Evolutionary conservation across 2,888 invertebrate genomes (phyloP).

Genomic region (Lacanobia oleracea): DNA sequence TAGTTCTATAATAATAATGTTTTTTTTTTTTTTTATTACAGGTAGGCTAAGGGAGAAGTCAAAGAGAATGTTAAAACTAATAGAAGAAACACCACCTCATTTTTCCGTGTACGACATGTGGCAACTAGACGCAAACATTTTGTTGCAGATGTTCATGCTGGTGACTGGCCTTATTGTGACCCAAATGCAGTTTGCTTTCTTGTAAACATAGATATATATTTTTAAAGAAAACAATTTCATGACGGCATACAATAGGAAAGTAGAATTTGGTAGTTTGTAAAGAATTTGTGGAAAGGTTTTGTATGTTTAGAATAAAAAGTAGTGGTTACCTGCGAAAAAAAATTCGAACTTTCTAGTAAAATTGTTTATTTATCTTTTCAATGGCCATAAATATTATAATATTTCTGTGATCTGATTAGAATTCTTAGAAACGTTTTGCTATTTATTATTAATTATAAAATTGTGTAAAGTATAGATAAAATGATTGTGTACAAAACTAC

Average conservation of each 20-base stretch:
- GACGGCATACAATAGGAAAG: not conserved
- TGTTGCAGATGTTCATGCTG: slow-evolving; percentile 68
- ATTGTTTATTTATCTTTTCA: slow-evolving; percentile 37
- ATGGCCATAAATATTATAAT: slow-evolving; percentile 1
- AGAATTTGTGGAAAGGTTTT: too few species aligned
- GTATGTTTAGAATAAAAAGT: not conserved
- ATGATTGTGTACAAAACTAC: slow-evolving; percentile 39
- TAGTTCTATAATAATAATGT: not conserved
- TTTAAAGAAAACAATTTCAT: too few species aligned
- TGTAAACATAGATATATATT: slow-evolving; percentile 50
- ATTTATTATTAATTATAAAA: slow-evolving; percentile 8
- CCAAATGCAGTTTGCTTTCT: slow-evolving; percentile 71
- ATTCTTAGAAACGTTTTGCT: slow-evolving; percentile 10
- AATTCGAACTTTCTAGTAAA: not conserved
- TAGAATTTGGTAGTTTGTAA: not conserved
- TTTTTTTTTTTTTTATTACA: slow-evolving; percentile 47
- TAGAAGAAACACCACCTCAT: slow-evolving; percentile 77
- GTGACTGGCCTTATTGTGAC: slow-evolving; percentile 71
- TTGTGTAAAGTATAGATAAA: slow-evolving; percentile 33
- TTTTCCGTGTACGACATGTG: slow-evolving; percentile 75
- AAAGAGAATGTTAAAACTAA: slow-evolving; percentile 77
- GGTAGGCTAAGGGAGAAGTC: slow-evolving; percentile 80
- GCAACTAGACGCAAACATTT: slow-evolving; percentile 69
- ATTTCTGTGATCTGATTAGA: not conserved
- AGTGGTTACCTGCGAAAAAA: not conserved